A percentile compares a stretch with the other conserved stretches of the same genome.
These are phyloP conservation scores for Adela reaumurella DNA, from an alignment of 2,888 invertebrate genomes.

Conservation along the genomic window DNA sequence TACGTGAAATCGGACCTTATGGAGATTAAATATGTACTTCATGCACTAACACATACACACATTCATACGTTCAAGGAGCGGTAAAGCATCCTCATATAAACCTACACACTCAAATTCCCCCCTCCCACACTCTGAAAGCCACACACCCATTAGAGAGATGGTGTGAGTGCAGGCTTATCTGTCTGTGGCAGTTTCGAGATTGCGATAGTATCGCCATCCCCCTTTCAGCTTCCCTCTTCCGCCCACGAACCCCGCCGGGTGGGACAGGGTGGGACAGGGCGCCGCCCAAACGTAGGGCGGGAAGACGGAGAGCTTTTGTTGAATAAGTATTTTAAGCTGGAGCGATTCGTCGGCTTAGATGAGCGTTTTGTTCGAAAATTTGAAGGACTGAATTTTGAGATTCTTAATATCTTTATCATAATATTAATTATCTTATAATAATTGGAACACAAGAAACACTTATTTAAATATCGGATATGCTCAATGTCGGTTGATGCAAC, in stretches of 20 bases:
- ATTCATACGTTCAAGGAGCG: too few species aligned
- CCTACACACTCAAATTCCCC: conserved; percentile 20
- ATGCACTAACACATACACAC: background rate
- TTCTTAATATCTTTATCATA: too few species aligned
- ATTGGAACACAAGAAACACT: too few species aligned
- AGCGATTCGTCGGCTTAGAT: background rate
- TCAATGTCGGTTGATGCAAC: too few species aligned
- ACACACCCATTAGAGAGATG: background rate
- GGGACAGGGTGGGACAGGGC: too few species aligned
- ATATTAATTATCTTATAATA: too few species aligned
- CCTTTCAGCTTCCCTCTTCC: too few species aligned
- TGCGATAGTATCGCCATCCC: conserved; percentile 30
- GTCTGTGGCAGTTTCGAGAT: conserved; percentile 43
- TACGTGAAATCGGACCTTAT: background rate
- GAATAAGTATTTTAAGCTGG: background rate
- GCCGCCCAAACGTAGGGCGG: conserved; percentile 13
- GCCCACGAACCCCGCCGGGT: too few species aligned
- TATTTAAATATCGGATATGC: too few species aligned
- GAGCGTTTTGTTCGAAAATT: background rate
- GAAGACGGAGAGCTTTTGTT: background rate
- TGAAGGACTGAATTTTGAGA: too few species aligned
- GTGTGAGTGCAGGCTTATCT: conserved; percentile 22
- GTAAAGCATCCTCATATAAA: conserved; percentile 8
- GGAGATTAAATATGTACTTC: background rate
- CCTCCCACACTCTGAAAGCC: background rate